Conservation (phyloP, 2,888 invertebrate species). For the Meliscaeva auricollis region DNA sequence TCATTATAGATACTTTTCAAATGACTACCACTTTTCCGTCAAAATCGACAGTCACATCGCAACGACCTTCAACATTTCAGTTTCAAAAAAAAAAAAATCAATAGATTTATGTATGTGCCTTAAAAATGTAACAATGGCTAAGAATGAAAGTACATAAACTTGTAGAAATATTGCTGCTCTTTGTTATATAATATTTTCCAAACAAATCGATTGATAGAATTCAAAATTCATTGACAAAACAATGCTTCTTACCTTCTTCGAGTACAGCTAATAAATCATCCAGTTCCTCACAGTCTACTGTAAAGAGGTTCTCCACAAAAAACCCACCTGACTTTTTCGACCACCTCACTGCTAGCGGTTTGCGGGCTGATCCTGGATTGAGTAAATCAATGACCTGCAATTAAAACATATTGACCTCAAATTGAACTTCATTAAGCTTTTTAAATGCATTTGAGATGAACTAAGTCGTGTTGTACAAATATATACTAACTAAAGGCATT, state of each 20-base stretch:
- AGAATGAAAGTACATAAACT: background rate
- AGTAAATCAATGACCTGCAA: conserved; percentile 95
- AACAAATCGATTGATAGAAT: conserved; percentile 50
- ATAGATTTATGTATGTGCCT: conserved; percentile 22
- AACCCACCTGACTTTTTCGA: conserved; percentile 96
- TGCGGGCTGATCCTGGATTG: conserved; percentile 92
- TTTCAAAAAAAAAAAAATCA: conserved; percentile 33
- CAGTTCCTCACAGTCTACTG: conserved; percentile 96
- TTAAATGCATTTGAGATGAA: background rate
- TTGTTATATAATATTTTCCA: background rate
- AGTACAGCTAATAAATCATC: conserved; percentile 96
- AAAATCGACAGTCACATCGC: background rate
- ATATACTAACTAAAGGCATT: background rate
- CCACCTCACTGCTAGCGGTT: conserved; percentile 95
- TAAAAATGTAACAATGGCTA: background rate
- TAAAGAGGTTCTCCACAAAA: conserved; percentile 98
- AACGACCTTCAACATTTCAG: conserved; percentile 16
- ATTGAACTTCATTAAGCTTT: conserved; percentile 6
- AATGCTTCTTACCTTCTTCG: conserved; percentile 93
- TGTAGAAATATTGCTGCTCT: background rate
- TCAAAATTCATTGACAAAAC: conserved; percentile 6
- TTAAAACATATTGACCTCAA: conserved; percentile 55
- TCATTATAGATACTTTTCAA: conserved; percentile 19
- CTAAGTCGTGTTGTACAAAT: background rate
- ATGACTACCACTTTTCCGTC: background rate